Conservation (phyloP, 1,140 invertebrate genomes). For the Ooceraea biroi region DNA sequence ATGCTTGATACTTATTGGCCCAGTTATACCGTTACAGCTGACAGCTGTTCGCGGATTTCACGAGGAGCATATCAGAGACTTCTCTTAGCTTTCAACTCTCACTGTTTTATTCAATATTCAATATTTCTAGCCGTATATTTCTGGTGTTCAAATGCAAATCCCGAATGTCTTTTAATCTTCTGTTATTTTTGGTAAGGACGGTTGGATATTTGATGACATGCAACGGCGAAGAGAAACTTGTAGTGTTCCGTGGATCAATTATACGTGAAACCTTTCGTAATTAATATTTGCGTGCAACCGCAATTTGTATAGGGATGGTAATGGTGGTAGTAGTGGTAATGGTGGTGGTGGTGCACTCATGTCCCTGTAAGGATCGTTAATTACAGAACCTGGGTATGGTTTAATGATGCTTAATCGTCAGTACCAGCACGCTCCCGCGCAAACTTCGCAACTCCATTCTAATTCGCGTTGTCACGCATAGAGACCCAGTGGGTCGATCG, state of each 20-base stretch:
- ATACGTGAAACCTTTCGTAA: constrained; percentile 2
- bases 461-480: constrained; percentile 63
- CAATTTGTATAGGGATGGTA: constrained; percentile 7
- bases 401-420: constrained; percentile 55
- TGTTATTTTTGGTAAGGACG: not conserved
- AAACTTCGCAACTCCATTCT: constrained; percentile 30
- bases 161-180: not conserved
- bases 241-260: not conserved
- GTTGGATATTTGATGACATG: no score
- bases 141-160: no score
- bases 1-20: not conserved
- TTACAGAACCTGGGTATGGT: constrained; percentile 20
- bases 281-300: not conserved
- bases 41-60: no score
- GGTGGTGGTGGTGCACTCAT: not conserved
- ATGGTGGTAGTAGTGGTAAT: not conserved
- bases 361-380: constrained; percentile 39
- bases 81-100: no score
- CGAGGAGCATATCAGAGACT: no score
- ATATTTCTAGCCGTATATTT: no score
- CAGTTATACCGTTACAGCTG: no score
- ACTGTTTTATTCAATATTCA: no score
- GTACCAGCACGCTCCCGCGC: constrained; percentile 28
- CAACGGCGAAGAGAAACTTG: not conserved
- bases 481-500: constrained; percentile 52